A percentile compares a stretch with the other conserved stretches of the same genome.
These are phyloP conservation scores for Amia ocellicauda DNA, from an alignment of 2,113 vertebrate genomes.

Conservation along the genomic window DNA sequence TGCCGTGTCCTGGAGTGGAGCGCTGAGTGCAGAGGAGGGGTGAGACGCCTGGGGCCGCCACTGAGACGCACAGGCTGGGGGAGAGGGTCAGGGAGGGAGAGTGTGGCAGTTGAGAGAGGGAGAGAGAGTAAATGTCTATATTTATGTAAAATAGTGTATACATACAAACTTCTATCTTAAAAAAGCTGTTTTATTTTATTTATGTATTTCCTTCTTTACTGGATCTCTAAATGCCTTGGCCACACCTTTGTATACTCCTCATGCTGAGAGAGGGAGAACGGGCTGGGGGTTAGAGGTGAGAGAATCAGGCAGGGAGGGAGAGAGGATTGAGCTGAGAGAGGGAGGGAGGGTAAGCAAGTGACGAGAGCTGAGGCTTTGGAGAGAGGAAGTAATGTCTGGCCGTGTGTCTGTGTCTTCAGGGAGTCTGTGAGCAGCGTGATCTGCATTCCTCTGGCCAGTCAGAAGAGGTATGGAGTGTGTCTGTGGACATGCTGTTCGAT, in stretches of 20 bases:
- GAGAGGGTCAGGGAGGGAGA: background rate
- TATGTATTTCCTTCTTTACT: too few species aligned
- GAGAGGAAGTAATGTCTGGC: constrained; percentile 8
- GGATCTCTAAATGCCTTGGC: too few species aligned
- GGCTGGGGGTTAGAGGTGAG: too few species aligned
- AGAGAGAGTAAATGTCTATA: too few species aligned
- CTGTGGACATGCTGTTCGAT: background rate
- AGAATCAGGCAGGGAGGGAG: too few species aligned
- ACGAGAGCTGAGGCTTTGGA: background rate
- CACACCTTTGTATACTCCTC: too few species aligned
- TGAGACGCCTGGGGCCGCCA: constrained; percentile 45
- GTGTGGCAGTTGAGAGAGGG: too few species aligned
- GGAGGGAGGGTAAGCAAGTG: background rate
- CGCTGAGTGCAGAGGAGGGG: constrained; percentile 84
- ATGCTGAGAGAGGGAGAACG: too few species aligned
- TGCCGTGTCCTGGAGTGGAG: constrained; percentile 87
- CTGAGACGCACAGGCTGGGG: background rate
- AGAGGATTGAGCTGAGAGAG: background rate
- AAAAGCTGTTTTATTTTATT: too few species aligned
- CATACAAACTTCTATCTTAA: too few species aligned
- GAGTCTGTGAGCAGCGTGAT: constrained; percentile 85
- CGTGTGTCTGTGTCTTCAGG: constrained; percentile 55
- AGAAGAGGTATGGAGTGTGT: constrained; percentile 84
- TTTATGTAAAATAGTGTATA: too few species aligned
- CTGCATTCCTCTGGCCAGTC: constrained; percentile 91